Base-by-base conservation (phyloP, 2,113 vertebrate genomes). In the Amia ocellicauda region DNA sequence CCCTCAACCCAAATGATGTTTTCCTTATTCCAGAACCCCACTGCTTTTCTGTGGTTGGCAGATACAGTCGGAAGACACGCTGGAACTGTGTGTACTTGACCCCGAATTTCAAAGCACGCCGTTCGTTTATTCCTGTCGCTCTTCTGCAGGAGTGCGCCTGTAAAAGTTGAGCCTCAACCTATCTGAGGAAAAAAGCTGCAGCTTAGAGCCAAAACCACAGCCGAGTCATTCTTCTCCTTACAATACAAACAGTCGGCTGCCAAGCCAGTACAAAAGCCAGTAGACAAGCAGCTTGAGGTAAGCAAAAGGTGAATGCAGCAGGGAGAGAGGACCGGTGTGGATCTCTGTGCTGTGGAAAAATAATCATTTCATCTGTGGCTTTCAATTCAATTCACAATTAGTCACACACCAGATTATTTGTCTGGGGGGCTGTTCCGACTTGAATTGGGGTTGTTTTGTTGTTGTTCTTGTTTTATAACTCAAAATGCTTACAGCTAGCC, bases 291-390 rank as follows among this genome's bases (percentile, higher is more conserved):
- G 51, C 20, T 16, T 27, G 41, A 68, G 75, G 73, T 75, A 17
- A 79, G 19, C 64, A 72, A 68, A 62, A 69, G 80, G 67, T 73
- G 60, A 69, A 23, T n/a, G 31, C 7, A 16, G 22, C 23, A 17
- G 26, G 41, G 27, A 42, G 16, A 2, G 40, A 14, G 49, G 42
- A n/a, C n/a, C n/a, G 16, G 45, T 47, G 45, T 19, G 13, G n/a
- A n/a, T n/a, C 45, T 16, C 45, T n/a, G 5, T 16, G 16, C 45
- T 47, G n/a, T 17, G 4, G 14, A 5, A n/a, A 19, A 47, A 47
- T n/a, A 47, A 4, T 17, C 7, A 17, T 19, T 5, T 47, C 13
- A 47, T 17, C 45, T 7, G 31, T 36, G 11, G 11, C 1, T 11
- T 11, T 36, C 5, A 7, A 7, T 36, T 36, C 9, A 24, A 56